Evolutionary conservation across 2,797 vertebrate genomes (phyloP), one percentile per base, ranked within the genome.

Genomic region (Pangasius krempfi): DNA sequence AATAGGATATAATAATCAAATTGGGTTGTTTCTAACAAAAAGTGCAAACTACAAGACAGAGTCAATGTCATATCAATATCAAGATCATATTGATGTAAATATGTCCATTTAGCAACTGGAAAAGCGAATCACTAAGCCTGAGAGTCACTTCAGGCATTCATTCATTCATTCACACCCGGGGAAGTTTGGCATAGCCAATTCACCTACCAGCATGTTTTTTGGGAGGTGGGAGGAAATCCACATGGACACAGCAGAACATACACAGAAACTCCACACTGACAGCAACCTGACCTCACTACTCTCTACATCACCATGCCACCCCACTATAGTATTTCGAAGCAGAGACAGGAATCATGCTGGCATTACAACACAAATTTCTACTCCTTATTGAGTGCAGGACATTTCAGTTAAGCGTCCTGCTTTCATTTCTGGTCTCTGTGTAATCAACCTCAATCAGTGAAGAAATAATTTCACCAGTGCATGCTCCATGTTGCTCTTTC

Each of bases 391-490:
- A 72, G 52, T 62, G 64, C 75, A 73, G 81, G 70, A 84, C 30
- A 66, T 64, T 52, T 85, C 14, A 5, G 52, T 70, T 52, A 87
- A 87, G 75, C 81, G 33, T 84, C 18, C 54, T 47, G 37, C 50
- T n/a, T 79, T 91, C 70, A 76, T 78, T 85, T 85, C 76, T 68
- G 22, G 82, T 60, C 86, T 72, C 83, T 30, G 88, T 68, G 72
- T 84, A 90, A 90, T 91, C 90, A 90, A 78, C 87, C 90, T 90
- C 75, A 92, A 87, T 91, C 91, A 91, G 86, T 8, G 7, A 64
- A 72, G 86, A 68, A 68, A 89, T 90, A 86, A 87, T 88, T 91
- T 84, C 33, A 47, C 73, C 62, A 58, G 89, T 64, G 64, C 75
- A 50, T 3, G 33, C 40, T 50, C 76, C 58, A 56, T 89, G 89